Evolutionary conservation across 2,888 invertebrate genomes (phyloP).

Genomic region (Stictocephala bisonia): DNA sequence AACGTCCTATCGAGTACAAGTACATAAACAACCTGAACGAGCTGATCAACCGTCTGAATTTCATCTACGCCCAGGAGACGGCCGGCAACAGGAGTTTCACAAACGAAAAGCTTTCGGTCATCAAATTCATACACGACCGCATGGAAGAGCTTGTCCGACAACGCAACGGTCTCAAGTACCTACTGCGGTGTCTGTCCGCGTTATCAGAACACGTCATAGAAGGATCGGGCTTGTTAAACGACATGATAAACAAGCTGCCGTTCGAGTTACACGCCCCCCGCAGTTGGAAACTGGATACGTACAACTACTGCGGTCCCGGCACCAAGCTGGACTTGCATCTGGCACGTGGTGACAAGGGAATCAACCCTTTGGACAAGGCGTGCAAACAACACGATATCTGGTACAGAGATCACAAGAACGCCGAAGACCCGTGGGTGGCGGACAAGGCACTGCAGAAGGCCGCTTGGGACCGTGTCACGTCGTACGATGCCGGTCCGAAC

Average conservation of each 20-base stretch:
- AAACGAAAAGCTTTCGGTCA: slow-evolving; percentile 18
- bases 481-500: slow-evolving; percentile 30
- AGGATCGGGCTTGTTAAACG: slow-evolving; percentile 23
- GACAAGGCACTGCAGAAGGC: slow-evolving; percentile 43
- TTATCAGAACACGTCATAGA: slow-evolving; percentile 16
- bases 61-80: slow-evolving; percentile 13
- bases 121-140: not conserved
- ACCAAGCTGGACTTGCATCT: slow-evolving; percentile 44
- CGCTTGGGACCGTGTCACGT: slow-evolving; percentile 45
- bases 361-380: slow-evolving; percentile 53
- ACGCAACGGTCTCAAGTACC: slow-evolving; percentile 20
- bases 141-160: slow-evolving; percentile 16
- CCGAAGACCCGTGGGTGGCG: slow-evolving; percentile 39
- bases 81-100: slow-evolving; percentile 15
- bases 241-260: slow-evolving; percentile 38
- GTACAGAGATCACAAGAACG: slow-evolving; percentile 36
- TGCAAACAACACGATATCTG: slow-evolving; percentile 51
- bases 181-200: slow-evolving; percentile 25
- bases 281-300: no score
- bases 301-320: slow-evolving; percentile 51
- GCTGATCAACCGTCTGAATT: slow-evolving; percentile 2
- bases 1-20: slow-evolving; percentile 25
- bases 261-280: slow-evolving; percentile 51
- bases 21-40: slow-evolving; percentile 15
- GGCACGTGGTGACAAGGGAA: slow-evolving; percentile 31